Evolutionary conservation across 2,888 invertebrate genomes (phyloP).

Genomic region (Philaethria dido): DNA sequence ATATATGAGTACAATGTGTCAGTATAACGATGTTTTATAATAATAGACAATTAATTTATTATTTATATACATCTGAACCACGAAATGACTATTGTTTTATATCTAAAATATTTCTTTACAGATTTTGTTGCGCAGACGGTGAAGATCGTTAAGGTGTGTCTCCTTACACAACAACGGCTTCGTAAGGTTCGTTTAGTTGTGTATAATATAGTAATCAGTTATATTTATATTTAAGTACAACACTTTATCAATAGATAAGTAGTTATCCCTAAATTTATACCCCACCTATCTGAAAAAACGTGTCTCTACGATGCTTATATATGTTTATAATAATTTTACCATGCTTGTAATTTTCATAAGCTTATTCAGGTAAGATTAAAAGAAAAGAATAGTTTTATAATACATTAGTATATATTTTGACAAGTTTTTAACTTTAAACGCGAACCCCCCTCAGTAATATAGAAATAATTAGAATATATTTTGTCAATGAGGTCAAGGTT

Average conservation of each 20-base stretch:
- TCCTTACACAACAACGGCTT: constrained; percentile 26
- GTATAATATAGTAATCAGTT: constrained; percentile 2
- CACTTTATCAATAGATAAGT: constrained; percentile 1
- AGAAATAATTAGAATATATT: constrained; percentile 10
- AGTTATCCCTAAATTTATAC: background rate
- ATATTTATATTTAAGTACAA: background rate
- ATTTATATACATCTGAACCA: background rate
- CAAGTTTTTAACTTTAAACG: background rate
- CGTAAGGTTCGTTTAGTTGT: constrained; percentile 31
- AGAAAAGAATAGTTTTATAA: background rate
- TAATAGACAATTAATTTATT: background rate
- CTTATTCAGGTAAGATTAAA: background rate
- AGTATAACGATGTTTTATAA: constrained; percentile 4
- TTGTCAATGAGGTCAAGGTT: constrained; percentile 36
- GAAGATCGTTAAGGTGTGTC: constrained; percentile 23
- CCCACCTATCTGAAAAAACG: background rate
- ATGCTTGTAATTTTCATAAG: background rate
- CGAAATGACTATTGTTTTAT: background rate
- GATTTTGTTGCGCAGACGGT: constrained; percentile 24
- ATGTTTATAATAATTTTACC: background rate
- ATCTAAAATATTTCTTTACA: constrained; percentile 26
- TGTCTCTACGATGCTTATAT: background rate
- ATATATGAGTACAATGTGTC: constrained; percentile 11
- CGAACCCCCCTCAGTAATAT: background rate
- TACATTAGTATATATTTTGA: background rate